Conservation (phyloP, 2,888 invertebrate species). For the Scaptomyza polygonia region DNA sequence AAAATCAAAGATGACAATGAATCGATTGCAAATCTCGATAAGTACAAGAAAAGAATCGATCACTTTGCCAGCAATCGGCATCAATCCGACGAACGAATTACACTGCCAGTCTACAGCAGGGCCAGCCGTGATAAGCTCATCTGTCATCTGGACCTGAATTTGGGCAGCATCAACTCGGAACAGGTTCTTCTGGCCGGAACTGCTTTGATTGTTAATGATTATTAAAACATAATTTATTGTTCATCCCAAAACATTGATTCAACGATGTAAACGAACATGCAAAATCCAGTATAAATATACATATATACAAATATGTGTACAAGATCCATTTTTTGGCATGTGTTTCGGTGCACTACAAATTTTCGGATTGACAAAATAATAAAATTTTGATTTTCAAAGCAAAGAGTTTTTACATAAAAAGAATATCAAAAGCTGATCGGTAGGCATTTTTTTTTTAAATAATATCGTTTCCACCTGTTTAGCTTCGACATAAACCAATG, state of each 20-base stretch:
- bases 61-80: conserved; percentile 48
- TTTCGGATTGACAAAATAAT: background rate
- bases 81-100: conserved; percentile 17
- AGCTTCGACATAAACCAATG: background rate
- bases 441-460: too few relatives aligned
- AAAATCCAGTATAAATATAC: conserved; percentile 15
- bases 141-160: conserved; percentile 76
- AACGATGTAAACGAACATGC: conserved; percentile 9
- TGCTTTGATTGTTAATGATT: conserved; percentile 82
- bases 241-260: conserved; percentile 38
- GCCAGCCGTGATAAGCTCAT: conserved; percentile 77
- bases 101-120: conserved; percentile 81
- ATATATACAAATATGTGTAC: background rate
- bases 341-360: background rate
- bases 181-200: conserved; percentile 81
- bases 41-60: conserved; percentile 41
- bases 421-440: too few relatives aligned
- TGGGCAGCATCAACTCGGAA: conserved; percentile 63
- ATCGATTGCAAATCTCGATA: conserved; percentile 15
- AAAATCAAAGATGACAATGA: conserved; percentile 20
- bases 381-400: background rate
- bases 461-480: too few relatives aligned
- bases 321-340: too few relatives aligned
- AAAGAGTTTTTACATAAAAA: background rate
- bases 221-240: conserved; percentile 40